phyloP scores from a whole-genome alignment of 1,140 invertebrate species.

The Drosophila bocki region DNA sequence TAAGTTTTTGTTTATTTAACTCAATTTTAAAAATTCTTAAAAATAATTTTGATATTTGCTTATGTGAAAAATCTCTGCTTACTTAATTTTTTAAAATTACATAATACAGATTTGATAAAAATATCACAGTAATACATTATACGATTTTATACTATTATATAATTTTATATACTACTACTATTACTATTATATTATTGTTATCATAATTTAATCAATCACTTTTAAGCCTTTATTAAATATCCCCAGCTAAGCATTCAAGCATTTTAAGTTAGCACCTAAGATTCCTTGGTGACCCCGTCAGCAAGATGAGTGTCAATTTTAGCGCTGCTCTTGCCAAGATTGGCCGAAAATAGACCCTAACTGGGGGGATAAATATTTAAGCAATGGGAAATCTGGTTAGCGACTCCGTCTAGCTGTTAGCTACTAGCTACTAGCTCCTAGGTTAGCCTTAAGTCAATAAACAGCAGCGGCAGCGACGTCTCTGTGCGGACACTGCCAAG shows the following conservation, averaged over 20 bases:
- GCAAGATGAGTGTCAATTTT: constrained; percentile 27
- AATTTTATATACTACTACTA: no score
- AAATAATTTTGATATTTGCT: not conserved
- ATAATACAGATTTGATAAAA: not conserved
- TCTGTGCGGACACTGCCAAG: constrained; percentile 23
- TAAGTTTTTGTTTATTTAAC: no score
- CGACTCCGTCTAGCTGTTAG: not conserved
- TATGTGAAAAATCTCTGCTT: no score
- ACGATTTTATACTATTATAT: not conserved
- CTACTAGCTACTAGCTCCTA: constrained; percentile 9
- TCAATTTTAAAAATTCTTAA: no score
- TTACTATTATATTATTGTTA: not conserved
- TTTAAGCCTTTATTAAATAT: constrained; percentile 5
- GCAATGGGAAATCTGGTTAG: constrained; percentile 35
- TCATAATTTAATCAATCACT: not conserved
- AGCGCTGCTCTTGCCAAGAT: constrained; percentile 19
- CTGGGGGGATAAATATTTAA: constrained; percentile 53
- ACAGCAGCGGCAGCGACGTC: constrained; percentile 4
- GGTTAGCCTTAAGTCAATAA: constrained; percentile 45
- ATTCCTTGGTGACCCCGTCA: constrained; percentile 1
- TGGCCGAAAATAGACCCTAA: constrained; percentile 44
- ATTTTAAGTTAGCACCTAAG: constrained; percentile 34
- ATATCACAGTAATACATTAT: not conserved
- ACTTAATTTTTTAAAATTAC: not conserved
- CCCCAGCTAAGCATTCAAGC: constrained; percentile 7